These are phyloP conservation scores for Neosilurus hyrtlii DNA, from an alignment of 2,797 vertebrate genomes.

Conservation along the genomic window DNA sequence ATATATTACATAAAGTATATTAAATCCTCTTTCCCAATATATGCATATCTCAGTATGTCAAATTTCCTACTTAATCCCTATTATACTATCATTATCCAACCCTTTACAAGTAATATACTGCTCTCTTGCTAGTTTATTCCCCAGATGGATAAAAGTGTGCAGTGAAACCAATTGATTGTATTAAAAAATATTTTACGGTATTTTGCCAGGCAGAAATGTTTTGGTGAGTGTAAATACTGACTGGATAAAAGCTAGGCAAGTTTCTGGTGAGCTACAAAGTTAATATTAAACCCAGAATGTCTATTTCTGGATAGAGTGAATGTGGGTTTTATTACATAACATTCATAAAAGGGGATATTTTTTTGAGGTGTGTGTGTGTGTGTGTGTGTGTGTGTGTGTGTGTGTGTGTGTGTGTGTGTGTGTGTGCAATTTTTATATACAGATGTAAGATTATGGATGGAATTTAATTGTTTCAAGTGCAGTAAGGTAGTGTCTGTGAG, in stretches of 20 bases:
- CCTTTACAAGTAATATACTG: too few relatives aligned
- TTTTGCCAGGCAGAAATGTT: background rate
- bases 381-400: background rate
- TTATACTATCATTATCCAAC: too few relatives aligned
- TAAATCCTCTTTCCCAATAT: too few relatives aligned
- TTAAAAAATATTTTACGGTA: background rate
- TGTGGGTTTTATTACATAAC: background rate
- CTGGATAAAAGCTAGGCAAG: background rate
- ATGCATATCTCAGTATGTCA: too few relatives aligned
- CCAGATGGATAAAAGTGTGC: background rate
- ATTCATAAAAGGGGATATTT: background rate
- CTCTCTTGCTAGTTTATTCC: background rate
- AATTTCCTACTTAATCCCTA: too few relatives aligned
- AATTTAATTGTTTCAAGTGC: slow-evolving; percentile 16
- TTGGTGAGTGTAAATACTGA: background rate
- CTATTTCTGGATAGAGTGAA: background rate
- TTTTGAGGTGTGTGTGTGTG: background rate
- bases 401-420: slow-evolving; percentile 11
- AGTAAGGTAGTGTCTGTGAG: slow-evolving; percentile 1
- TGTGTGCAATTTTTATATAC: slow-evolving; percentile 36
- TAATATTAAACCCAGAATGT: background rate
- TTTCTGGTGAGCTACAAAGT: background rate
- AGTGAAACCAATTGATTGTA: background rate
- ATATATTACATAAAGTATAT: too few relatives aligned
- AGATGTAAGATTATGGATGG: background rate